Base-by-base conservation (phyloP, 2,888 invertebrate genomes). In the Elmis aenea region DNA sequence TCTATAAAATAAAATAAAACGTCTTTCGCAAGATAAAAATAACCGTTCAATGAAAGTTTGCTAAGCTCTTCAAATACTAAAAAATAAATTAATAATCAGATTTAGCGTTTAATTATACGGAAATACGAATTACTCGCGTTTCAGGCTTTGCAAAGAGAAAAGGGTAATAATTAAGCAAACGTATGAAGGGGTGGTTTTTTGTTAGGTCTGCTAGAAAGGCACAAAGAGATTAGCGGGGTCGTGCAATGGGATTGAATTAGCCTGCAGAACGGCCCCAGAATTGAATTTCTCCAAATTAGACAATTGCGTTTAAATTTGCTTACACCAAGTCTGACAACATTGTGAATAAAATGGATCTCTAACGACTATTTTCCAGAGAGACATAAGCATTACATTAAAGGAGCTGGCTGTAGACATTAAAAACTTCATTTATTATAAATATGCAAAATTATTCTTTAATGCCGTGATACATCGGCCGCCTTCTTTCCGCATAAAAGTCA, bases 281-380 rank as follows among this genome's bases (percentile, higher is more conserved):
- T 59, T 52, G 47, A 57, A 57, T 58, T 46, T 56, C 45, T 33
- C 33, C 46, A 54, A 58, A 58, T 59, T 58, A 56, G 54, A 58
- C 58, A 55, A 59, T 58, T 58, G 57, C 48, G 51, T 57, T 58
- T 55, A 46, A 59, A 59, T 55, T 56, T 51, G 53, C 54, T 51
- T 58, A 55, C 53, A 44, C 50, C 30, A 38, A 34, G 27, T 37
- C 38, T 36, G 33, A 26, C 23, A 42, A 30, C 16, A 30, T 42
- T 16, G 25, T 15, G 33, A 24, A 26, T 36, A 41, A 41, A 32
- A 36, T 36, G 24, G 21, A 10, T 29, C 28, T 26, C 21, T 36
- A 28, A 36, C 33, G 28, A 32, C 15, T 33, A 26, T 34, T 42
- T 26, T 30, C 34, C 22, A 33, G 33, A 16, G 28, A 29, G 29